Conservation (phyloP, 2,888 invertebrate species). For the Dexiosoma caninum region DNA sequence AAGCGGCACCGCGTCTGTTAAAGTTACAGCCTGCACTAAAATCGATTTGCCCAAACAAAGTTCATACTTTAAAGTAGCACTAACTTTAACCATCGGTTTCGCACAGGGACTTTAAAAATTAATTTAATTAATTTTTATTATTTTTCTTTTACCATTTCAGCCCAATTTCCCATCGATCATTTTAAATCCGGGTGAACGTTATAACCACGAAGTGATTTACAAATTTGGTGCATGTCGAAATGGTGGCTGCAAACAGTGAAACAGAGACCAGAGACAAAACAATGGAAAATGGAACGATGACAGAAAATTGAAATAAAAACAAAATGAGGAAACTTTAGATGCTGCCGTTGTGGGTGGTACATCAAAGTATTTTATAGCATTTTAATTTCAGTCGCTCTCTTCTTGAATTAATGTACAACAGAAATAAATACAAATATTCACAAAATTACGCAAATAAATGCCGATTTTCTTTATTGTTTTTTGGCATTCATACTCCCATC, state of each 20-base stretch:
- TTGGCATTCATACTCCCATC: neutral
- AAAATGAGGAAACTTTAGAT: too few species aligned
- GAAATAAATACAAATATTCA: neutral
- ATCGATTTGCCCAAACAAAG: too few species aligned
- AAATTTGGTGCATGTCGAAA: conserved; percentile 81
- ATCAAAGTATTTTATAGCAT: too few species aligned
- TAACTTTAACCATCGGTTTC: too few species aligned
- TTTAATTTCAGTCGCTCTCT: neutral
- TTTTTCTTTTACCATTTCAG: conserved; percentile 79
- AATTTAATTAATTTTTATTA: conserved; percentile 34
- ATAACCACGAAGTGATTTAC: conserved; percentile 85
- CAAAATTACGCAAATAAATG: neutral
- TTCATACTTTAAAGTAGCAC: too few species aligned
- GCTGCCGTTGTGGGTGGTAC: too few species aligned
- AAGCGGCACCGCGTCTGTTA: too few species aligned
- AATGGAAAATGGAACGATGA: neutral
- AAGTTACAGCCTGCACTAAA: too few species aligned
- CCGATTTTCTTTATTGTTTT: too few species aligned
- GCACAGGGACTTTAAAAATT: conserved; percentile 16
- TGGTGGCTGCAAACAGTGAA: conserved; percentile 34
- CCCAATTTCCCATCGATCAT: conserved; percentile 86
- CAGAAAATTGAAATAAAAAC: too few species aligned
- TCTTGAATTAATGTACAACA: neutral
- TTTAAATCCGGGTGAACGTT: conserved; percentile 85
- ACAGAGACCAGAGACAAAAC: neutral